Evolutionary conservation across 2,888 invertebrate genomes (phyloP), one percentile per base, ranked within the genome.

Genomic region (Netelia inedita): DNA sequence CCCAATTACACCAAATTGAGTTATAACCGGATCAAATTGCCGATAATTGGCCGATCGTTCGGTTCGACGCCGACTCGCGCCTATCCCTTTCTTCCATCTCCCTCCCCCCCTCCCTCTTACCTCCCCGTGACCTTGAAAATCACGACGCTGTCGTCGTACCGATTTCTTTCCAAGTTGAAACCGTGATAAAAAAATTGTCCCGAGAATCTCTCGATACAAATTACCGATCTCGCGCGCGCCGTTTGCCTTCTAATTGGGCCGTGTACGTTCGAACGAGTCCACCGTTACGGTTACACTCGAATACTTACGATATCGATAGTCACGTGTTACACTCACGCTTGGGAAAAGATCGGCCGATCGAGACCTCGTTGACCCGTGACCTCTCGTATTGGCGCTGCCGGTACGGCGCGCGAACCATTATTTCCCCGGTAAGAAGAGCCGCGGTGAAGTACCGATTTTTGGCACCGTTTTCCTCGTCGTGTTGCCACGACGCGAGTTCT

Each of bases 1-100:
- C 88, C 91, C 92, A 92, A 92, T 92, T 92, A 91, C 91, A 87
- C 89, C 87, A 89, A 92, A 92, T 92, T 92, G 92, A 92, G 92
- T 92, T 92, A 92, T 91, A 92, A 92, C 91, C 90, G 90, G 90
- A 90, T 91, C 89, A 89, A 91, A 92, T 92, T 92, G 89, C 89
- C 91, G 91, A 91, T 92, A 92, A 92, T 92, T 92, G 35, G 91
- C 89, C 90, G 89, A 91, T 91, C 87, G 91, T 66, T 43, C 89
- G 89, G 89, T 90, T 91, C 88, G 89, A 92, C 78, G 81, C 89
- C 78, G 65, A 73, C 73, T 75, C 73, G 43, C 28, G 41, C 50
- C 59, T 79, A 65, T 41, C 21, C 28, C 6, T 19, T 21, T 68
- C 57, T 72, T 19, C 79, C 66, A 11, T 28, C 69, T 74, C 57